These are phyloP conservation scores for pig (Sus scrofa) DNA, from an alignment of 2,113 vertebrate species.

Conservation along the genomic window DNA sequence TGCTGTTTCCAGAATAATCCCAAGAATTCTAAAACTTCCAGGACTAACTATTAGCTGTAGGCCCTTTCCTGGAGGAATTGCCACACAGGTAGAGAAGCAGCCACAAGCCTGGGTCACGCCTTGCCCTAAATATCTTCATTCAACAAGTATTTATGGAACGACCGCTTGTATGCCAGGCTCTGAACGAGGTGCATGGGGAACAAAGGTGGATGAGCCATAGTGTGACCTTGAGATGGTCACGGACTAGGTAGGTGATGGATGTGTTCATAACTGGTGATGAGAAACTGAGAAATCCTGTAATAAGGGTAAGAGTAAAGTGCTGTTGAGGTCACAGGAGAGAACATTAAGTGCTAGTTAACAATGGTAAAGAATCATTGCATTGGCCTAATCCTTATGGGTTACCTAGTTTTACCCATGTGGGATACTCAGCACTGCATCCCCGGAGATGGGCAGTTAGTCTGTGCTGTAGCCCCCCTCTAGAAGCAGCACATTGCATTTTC, in stretches of 20 bases:
- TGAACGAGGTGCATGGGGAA: not conserved
- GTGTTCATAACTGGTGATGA: not conserved
- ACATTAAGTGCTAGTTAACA: not conserved
- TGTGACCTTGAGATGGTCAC: not conserved
- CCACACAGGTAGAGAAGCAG: not conserved
- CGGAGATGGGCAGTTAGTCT: not conserved
- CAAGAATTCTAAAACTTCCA: slow-evolving; percentile 42
- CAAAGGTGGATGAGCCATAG: not conserved
- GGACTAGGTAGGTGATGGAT: not conserved
- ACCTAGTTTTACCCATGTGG: not conserved
- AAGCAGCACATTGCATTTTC: slow-evolving; percentile 6
- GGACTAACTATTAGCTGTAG: not conserved
- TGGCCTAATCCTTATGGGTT: not conserved
- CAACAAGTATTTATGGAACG: not conserved
- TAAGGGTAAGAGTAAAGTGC: not conserved
- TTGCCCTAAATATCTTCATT: not conserved
- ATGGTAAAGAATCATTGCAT: not conserved
- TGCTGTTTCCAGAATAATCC: not conserved
- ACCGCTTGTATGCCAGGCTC: not conserved
- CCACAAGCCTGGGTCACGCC: not conserved
- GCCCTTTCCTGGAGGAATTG: not conserved
- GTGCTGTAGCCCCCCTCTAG: not conserved
- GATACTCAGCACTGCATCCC: not conserved
- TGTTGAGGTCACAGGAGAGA: not conserved
- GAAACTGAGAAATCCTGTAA: not conserved